Conservation (phyloP, 2,797 vertebrate genomes). For the Hoplostethus atlanticus region DNA sequence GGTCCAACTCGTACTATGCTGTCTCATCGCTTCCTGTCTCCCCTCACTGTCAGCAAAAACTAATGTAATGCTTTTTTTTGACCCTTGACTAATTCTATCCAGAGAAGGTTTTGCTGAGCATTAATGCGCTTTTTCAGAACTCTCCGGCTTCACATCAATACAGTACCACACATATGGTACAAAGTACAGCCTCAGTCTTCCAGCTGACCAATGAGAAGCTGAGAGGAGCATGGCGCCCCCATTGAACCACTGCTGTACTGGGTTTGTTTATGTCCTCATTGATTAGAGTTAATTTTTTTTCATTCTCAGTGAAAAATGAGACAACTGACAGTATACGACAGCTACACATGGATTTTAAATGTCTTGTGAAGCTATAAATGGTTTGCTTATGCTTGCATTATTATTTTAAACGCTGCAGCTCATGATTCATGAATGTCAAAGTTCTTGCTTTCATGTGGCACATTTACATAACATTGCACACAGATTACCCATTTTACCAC, state of each 20-base stretch:
- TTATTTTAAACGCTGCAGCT: conserved; percentile 32
- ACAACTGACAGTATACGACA: conserved; percentile 3
- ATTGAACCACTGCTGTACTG: conserved; percentile 10
- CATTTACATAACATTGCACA: conserved; percentile 34
- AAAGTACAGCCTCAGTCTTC: not conserved
- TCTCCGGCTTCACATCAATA: not conserved
- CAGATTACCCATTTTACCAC: not conserved
- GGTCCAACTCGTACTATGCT: not conserved
- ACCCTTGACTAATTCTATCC: not conserved
- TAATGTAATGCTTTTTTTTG: not conserved
- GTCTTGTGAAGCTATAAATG: conserved; percentile 1
- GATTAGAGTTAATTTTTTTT: not conserved
- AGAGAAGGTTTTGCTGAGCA: not conserved
- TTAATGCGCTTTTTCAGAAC: not conserved
- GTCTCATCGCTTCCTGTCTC: not conserved
- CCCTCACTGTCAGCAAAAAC: not conserved
- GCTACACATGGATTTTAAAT: conserved; percentile 3
- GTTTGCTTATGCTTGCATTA: conserved; percentile 22
- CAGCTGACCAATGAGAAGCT: conserved; percentile 7
- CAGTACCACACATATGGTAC: not conserved
- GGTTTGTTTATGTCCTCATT: conserved; percentile 3
- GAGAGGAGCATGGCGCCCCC: not conserved
- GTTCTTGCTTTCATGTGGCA: conserved; percentile 32
- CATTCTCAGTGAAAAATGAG: conserved; percentile 8
- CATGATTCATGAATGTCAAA: conserved; percentile 31